phyloP scores from a whole-genome alignment of 2,113 vertebrate genomes.

The Rhipidura dahli region DNA sequence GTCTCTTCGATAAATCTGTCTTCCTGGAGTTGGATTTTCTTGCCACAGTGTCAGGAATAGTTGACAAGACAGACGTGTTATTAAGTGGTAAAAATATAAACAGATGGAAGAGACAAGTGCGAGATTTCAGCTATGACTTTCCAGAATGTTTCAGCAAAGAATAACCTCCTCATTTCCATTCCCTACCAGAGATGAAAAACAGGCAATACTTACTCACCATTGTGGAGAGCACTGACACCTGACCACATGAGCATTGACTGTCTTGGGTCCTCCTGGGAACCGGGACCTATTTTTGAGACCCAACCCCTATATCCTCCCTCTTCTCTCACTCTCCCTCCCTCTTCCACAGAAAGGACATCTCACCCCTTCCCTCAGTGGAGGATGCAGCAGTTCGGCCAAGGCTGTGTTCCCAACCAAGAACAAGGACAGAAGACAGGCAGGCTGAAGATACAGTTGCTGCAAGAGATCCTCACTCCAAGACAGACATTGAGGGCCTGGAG shows the following conservation, averaged over 20 bases:
- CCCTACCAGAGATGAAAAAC: neutral
- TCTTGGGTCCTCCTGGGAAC: neutral
- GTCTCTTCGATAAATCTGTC: constrained; percentile 27
- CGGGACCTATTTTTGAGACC: neutral
- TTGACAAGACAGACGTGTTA: constrained; percentile 10
- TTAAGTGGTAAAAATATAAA: constrained; percentile 58
- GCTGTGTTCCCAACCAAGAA: neutral
- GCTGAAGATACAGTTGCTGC: neutral
- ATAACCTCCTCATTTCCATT: neutral
- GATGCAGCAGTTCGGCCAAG: neutral
- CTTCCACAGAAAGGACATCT: neutral
- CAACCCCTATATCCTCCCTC: neutral
- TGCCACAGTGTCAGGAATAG: constrained; percentile 4
- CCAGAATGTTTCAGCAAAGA: constrained; percentile 13
- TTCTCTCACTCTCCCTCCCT: neutral
- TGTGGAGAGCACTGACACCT: rapidly evolving
- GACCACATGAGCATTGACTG: neutral
- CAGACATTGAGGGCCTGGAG: neutral
- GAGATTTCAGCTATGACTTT: constrained; percentile 2
- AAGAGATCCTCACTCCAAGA: neutral
- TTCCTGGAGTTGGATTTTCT: neutral
- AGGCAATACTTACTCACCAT: neutral
- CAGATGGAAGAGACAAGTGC: constrained; percentile 26
- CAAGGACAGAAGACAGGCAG: neutral
- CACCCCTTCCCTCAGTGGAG: neutral